phyloP scores from a whole-genome alignment of 2,888 invertebrate species.

The Ochlodes sylvanus region DNA sequence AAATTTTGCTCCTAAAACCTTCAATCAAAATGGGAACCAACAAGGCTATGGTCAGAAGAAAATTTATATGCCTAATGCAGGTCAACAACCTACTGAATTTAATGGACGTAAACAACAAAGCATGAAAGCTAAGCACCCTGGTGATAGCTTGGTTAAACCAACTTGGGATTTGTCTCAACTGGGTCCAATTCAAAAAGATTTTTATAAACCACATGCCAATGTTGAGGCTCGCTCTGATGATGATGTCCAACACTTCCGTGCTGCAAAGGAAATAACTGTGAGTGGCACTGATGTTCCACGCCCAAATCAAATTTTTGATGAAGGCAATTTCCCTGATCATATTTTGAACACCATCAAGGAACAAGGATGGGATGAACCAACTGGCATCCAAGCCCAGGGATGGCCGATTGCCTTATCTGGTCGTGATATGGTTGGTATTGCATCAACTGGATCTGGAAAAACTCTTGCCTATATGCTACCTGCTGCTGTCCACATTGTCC shows the following conservation, averaged over 20 bases:
- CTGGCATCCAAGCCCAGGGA: conserved; percentile 97
- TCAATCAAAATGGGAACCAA: conserved; percentile 66
- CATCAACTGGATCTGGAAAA: conserved; percentile 96
- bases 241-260: conserved; percentile 91
- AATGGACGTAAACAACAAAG: conserved; percentile 85
- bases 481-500: conserved; percentile 97
- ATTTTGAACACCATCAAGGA: conserved; percentile 91
- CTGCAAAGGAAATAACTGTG: conserved; percentile 94
- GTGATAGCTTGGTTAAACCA: conserved; percentile 90
- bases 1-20: conserved; percentile 72
- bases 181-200: conserved; percentile 95
- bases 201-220: conserved; percentile 93
- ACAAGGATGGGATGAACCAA: conserved; percentile 94
- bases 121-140: conserved; percentile 89
- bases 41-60: conserved; percentile 72
- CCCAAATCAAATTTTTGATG: conserved; percentile 95
- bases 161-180: conserved; percentile 92
- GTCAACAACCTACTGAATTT: conserved; percentile 67
- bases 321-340: conserved; percentile 95
- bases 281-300: conserved; percentile 94
- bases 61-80: conserved; percentile 60
- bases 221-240: conserved; percentile 88
- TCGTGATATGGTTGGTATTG: conserved; percentile 96
- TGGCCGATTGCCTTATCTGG: conserved; percentile 98
- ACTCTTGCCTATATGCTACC: conserved; percentile 97